Evolutionary conservation across 1,140 invertebrate genomes (phyloP).

Genomic region (Drosophila jambulina): DNA sequence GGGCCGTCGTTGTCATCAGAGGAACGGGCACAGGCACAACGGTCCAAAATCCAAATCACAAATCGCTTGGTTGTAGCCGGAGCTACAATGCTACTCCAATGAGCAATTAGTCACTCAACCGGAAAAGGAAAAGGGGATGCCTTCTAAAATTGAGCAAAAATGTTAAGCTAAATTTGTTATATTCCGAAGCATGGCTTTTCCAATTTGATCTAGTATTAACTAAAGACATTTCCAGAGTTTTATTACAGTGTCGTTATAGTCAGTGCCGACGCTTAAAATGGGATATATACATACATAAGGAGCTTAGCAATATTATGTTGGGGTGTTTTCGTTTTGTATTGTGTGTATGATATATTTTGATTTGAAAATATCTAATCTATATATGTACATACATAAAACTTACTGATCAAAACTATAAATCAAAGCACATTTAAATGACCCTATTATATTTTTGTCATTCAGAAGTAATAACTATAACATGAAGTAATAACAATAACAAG

Average conservation of each 20-base stretch:
- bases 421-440: no score
- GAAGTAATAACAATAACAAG: no score
- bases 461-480: no score
- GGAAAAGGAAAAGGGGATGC: conserved; percentile 80
- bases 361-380: no score
- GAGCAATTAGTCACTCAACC: conserved; percentile 70
- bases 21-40: conserved; percentile 1
- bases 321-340: background rate
- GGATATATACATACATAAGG: background rate
- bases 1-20: conserved; percentile 41
- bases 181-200: conserved; percentile 51
- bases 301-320: background rate
- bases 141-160: conserved; percentile 41
- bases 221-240: conserved; percentile 7
- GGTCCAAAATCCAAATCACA: conserved; percentile 6
- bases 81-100: conserved; percentile 70
- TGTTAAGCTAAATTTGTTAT: conserved; percentile 57
- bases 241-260: background rate
- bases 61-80: conserved; percentile 37
- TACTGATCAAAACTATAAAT: no score
- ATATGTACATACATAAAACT: no score
- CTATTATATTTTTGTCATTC: no score
- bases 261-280: background rate
- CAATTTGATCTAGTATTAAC: conserved; percentile 37
- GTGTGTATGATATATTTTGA: no score